A percentile compares a stretch with the other conserved stretches of the same genome.
phyloP scores from a whole-genome alignment of 2,113 vertebrate species.

The Podarcis raffonei region DNA sequence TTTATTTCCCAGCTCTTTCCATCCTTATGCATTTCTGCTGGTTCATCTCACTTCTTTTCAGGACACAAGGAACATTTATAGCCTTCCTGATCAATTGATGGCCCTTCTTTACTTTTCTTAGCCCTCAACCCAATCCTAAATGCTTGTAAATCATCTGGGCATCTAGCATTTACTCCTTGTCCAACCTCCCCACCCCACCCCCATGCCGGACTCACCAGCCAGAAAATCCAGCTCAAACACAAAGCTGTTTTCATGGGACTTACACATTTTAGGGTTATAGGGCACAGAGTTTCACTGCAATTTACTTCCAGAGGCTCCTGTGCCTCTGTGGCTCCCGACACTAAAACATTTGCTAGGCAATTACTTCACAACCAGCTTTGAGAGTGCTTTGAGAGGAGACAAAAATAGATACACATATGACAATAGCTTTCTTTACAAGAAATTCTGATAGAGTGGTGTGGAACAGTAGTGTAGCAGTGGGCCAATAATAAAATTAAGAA shows the following conservation, averaged over 20 bases:
- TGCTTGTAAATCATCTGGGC: slow-evolving; percentile 32
- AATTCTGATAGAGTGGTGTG: not conserved
- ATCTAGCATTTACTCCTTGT: not conserved
- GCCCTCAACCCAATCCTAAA: slow-evolving; percentile 15
- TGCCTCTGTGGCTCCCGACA: slow-evolving; percentile 35
- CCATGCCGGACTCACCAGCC: slow-evolving; percentile 19
- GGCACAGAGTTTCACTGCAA: slow-evolving; percentile 8
- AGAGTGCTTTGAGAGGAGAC: not conserved
- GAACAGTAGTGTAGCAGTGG: not conserved
- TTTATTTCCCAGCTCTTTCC: slow-evolving; percentile 50
- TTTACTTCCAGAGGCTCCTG: slow-evolving; percentile 13
- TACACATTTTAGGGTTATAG: slow-evolving; percentile 13
- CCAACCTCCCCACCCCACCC: not conserved
- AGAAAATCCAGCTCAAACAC: slow-evolving; percentile 17
- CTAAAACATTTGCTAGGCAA: slow-evolving; percentile 35
- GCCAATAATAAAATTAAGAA: not conserved
- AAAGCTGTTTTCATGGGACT: slow-evolving; percentile 22
- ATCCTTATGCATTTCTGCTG: slow-evolving; percentile 52
- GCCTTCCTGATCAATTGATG: slow-evolving; percentile 21
- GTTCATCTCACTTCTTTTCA: slow-evolving; percentile 65
- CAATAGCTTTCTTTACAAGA: slow-evolving; percentile 7
- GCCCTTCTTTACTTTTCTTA: slow-evolving; percentile 30
- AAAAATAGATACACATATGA: not conserved
- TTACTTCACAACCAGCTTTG: slow-evolving; percentile 31
- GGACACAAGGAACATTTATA: slow-evolving; percentile 57